Evolutionary conservation across 2,888 invertebrate genomes (phyloP).

Genomic region (Notodonta ziczac): DNA sequence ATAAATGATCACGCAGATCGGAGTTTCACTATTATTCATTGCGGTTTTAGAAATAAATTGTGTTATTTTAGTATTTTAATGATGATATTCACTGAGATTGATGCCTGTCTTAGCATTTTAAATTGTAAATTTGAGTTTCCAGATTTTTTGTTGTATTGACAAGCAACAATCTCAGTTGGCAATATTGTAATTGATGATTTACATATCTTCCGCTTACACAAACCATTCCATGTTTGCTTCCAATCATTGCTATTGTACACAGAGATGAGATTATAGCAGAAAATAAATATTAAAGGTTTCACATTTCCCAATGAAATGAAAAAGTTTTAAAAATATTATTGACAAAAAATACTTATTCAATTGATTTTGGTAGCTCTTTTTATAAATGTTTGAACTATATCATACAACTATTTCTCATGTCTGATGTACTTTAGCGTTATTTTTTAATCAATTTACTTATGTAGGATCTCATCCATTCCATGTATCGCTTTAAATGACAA

Average conservation of each 20-base stretch:
- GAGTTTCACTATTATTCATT: conserved; percentile 9
- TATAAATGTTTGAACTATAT: too few relatives aligned
- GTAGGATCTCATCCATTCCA: conserved; percentile 82
- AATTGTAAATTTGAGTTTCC: conserved; percentile 30
- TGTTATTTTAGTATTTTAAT: conserved; percentile 36
- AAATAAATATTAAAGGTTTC: too few relatives aligned
- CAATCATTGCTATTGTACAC: conserved; percentile 38
- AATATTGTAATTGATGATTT: conserved; percentile 49
- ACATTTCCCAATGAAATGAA: too few relatives aligned
- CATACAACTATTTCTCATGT: background rate
- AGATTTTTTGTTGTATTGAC: conserved; percentile 36
- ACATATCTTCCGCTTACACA: conserved; percentile 56
- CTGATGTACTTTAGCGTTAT: background rate
- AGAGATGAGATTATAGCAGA: conserved; percentile 10
- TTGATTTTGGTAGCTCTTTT: too few relatives aligned
- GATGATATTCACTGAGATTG: conserved; percentile 48
- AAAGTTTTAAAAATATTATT: too few relatives aligned
- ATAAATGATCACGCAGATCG: conserved; percentile 1
- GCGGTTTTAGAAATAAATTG: conserved; percentile 38
- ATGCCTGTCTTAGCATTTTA: conserved; percentile 36
- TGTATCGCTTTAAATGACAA: conserved; percentile 62
- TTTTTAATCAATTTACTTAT: conserved; percentile 32
- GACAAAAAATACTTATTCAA: too few relatives aligned
- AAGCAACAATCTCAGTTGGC: conserved; percentile 63
- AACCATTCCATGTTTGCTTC: conserved; percentile 79